phyloP scores from a whole-genome alignment of 2,888 invertebrate species.

The Leucophenga montana region DNA sequence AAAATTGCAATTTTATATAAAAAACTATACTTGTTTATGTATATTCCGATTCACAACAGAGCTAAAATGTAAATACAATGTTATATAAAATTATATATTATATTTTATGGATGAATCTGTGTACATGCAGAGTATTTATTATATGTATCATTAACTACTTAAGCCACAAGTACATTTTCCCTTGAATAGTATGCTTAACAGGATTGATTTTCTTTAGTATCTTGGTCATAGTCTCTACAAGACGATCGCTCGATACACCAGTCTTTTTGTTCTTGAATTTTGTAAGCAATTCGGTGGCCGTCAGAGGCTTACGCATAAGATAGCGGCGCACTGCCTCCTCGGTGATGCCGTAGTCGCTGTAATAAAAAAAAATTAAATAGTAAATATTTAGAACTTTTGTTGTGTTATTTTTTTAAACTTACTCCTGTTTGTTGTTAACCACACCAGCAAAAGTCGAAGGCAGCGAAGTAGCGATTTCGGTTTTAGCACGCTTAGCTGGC shows the following conservation, averaged over 20 bases:
- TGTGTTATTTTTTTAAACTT: conserved; percentile 37
- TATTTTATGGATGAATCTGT: background rate
- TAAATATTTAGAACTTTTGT: background rate
- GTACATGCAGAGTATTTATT: background rate
- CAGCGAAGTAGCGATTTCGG: conserved; percentile 64
- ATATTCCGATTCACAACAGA: no score
- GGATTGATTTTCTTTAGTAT: conserved; percentile 96
- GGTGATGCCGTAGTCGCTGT: conserved; percentile 89
- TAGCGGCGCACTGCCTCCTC: conserved; percentile 96
- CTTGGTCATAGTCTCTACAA: conserved; percentile 94
- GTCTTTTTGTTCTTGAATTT: conserved; percentile 96
- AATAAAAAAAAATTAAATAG: no score
- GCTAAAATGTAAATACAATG: no score
- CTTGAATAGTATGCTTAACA: conserved; percentile 91
- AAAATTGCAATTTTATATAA: no score
- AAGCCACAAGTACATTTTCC: conserved; percentile 94
- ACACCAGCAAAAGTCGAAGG: conserved; percentile 72
- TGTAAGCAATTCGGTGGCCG: conserved; percentile 93
- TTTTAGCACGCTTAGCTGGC: conserved; percentile 71
- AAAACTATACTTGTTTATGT: no score
- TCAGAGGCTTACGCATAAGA: conserved; percentile 97
- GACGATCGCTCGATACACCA: conserved; percentile 89
- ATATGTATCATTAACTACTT: conserved; percentile 65
- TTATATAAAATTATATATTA: no score
- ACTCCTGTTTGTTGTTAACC: conserved; percentile 71